Base-by-base conservation (phyloP, 2,888 invertebrate genomes). In the Steromphala cineraria region DNA sequence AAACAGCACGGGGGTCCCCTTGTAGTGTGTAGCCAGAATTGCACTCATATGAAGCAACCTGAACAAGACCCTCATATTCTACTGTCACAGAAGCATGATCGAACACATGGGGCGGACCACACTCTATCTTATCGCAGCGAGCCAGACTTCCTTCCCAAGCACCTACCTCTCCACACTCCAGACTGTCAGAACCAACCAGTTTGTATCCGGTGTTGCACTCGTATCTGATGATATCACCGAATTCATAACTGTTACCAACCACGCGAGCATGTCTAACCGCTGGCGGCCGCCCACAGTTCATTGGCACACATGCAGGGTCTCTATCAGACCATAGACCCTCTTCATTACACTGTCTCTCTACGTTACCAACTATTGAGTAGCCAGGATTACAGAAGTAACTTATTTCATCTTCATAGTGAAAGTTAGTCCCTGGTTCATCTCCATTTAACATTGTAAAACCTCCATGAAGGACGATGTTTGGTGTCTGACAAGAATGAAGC, bases 191-290 rank as follows among this genome's bases (percentile, higher is more conserved):
- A 8, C 88, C 89, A 19, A 75, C 78, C 5, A 88, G 19, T 21
- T 81, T 56, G 56, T 82, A 89, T 1, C 91, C 91, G 5, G 24
- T 67, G 31, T 89, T 78, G 81, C 89, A 90, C 21, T 52, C 31
- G 75, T 86, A 88, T 10, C 80, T 82, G 0, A 85, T 84, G 5
- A 87, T 85, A 0, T 85, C 82, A 17, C 87, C 88, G 78, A 87
- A 89, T 62, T 83, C 87, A 71, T 91, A 89, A 53, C 89, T 88
- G 28, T 87, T 88, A 15, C 91, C 92, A 76, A 87, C 87, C 71
- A 91, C 83, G 21, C 84, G 76, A 0, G 95, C 95, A 89, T 95
- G 94, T 28, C 78, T 52, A 24, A 90, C 81, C 17, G 67, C 28
- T 0, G 62, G 75, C 19, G 88, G 88, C 1, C 81, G 67, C 5